Evolutionary conservation across 2,113 vertebrate species (phyloP).

Genomic region (Spilogale gracilis): DNA sequence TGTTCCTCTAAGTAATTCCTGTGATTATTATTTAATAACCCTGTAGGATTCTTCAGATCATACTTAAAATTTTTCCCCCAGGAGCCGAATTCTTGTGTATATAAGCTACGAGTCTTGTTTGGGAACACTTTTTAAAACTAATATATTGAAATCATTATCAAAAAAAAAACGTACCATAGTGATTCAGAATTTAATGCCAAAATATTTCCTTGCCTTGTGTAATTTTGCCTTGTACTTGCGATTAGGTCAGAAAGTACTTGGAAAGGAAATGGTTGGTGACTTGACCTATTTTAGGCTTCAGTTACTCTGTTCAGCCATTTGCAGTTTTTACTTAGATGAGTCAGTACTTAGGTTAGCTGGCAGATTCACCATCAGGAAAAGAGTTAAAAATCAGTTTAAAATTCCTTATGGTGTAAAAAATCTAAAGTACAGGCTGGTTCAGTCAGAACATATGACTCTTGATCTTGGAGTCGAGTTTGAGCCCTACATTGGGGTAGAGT

Average conservation of each 20-base stretch:
- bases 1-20: slow-evolving; percentile 23
- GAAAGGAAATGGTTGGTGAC: neutral
- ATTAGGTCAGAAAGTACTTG: neutral
- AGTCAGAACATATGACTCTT: neutral
- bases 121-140: slow-evolving; percentile 11
- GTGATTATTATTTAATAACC: slow-evolving; percentile 9
- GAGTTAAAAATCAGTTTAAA: slow-evolving; percentile 10
- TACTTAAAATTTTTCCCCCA: slow-evolving; percentile 13
- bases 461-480: neutral
- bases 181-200: neutral
- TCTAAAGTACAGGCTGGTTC: neutral
- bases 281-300: neutral
- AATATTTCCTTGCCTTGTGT: neutral
- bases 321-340: neutral
- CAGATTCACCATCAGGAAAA: neutral
- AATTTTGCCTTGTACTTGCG: slow-evolving; percentile 8
- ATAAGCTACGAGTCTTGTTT: neutral
- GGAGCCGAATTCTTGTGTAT: neutral
- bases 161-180: neutral
- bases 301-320: neutral
- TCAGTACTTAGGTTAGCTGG: neutral
- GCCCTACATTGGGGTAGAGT: neutral
- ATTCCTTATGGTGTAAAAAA: neutral
- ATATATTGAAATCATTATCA: neutral
- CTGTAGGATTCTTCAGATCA: neutral